Base-by-base conservation (phyloP, 2,113 vertebrate species). In the Gymnarchus niloticus region DNA sequence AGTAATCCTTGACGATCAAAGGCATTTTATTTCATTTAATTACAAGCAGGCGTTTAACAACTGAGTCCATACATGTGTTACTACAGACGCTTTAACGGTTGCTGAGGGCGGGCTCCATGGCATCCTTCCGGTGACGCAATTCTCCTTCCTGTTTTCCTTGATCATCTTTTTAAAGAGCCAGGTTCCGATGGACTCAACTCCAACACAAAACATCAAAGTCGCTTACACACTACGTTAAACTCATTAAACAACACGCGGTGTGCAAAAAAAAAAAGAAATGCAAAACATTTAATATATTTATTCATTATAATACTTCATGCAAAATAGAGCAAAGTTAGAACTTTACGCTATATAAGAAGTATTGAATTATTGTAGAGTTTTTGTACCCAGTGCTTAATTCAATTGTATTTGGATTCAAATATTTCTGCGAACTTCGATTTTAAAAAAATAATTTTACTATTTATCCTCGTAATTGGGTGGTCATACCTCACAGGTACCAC, bases 1-100 rank as follows among this genome's bases (percentile, higher is more conserved):
- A 89, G 90, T 92, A 92, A 86, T 96, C 94, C 28, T 89, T 93
- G 14, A 98, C 92, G 41, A 91, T 88, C 80, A 99, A 28, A 3
- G 97, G 96, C 97, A 99, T 99, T 56, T 85, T 78, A 44, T 10
- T 46, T 46, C 17, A 54, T 37, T 57, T 44, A n/a, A 12, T 28
- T 81, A 4, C 19, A 9, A 17, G 19, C 10, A n/a, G 37, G 83
- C 28, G 28, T 82, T 54, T 19, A 54, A 81, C 25, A 37, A 78
- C 1, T 33, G 5, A 81, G 17, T 77, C 41, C 0, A 4, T 33
- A 56, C 25, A 37, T 41, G 25, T 46, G 88, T 90, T 89, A 41
- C 88, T 84, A 86, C n/a, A 56, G 14, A 87, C 81, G 56, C 46
- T 28, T 48, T 6, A 6, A 6, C 17, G n/a, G 88, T 90, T 89